phyloP scores from a whole-genome alignment of 2,888 invertebrate species.

The Lordiphosa andalusiaca region DNA sequence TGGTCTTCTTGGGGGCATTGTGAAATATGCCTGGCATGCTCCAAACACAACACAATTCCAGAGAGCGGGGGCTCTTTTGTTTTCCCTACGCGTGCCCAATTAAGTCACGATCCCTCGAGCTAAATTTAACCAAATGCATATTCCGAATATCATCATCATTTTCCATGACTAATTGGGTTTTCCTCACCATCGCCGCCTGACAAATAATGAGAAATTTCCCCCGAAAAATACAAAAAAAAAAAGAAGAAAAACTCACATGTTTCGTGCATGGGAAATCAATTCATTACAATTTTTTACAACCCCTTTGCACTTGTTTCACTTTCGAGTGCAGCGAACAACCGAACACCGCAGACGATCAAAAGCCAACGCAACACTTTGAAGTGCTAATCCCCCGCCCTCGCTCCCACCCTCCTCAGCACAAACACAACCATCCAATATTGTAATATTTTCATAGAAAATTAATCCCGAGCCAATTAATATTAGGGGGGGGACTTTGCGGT shows the following conservation, averaged over 20 bases:
- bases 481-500: constrained; percentile 5
- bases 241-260: constrained; percentile 1
- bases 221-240: neutral
- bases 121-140: constrained; percentile 12
- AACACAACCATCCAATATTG: constrained; percentile 17
- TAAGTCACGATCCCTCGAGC: constrained; percentile 2
- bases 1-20: constrained; percentile 54
- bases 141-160: constrained; percentile 18
- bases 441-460: constrained; percentile 33
- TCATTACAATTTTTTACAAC: constrained; percentile 23
- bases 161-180: constrained; percentile 74
- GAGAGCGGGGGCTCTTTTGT: constrained; percentile 2
- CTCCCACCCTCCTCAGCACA: neutral
- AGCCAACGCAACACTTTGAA: constrained; percentile 30
- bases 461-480: constrained; percentile 13
- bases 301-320: constrained; percentile 23
- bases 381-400: neutral
- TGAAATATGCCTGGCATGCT: constrained; percentile 68
- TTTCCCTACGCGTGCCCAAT: no score
- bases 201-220: constrained; percentile 42
- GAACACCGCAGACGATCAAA: constrained; percentile 24
- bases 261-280: neutral
- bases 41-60: constrained; percentile 24
- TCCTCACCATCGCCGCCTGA: constrained; percentile 49
- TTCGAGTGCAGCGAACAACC: constrained; percentile 31